Evolutionary conservation across 2,797 vertebrate species (phyloP).

Genomic region (Lophius americanus): DNA sequence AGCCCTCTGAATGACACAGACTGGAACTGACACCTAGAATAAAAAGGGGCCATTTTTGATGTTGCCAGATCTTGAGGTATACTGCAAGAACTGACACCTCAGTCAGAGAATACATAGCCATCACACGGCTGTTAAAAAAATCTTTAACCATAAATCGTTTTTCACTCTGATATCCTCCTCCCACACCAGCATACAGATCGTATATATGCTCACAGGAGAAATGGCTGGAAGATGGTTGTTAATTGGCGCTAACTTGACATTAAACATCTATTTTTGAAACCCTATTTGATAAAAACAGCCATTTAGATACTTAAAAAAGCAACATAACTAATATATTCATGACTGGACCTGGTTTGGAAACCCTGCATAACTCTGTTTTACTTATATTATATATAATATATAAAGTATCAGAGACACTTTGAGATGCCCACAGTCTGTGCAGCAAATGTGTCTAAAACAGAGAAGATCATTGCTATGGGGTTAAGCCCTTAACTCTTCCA

Average conservation of each 20-base stretch:
- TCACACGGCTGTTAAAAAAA: slow-evolving; percentile 47
- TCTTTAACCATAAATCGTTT: slow-evolving; percentile 27
- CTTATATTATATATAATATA: too few relatives aligned
- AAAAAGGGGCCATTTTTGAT: slow-evolving; percentile 13
- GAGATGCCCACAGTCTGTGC: too few relatives aligned
- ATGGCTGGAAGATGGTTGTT: background rate
- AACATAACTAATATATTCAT: background rate
- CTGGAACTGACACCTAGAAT: slow-evolving; percentile 2
- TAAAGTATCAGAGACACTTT: too few relatives aligned
- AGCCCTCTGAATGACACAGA: slow-evolving; percentile 3
- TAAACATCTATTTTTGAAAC: background rate
- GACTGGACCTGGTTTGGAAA: background rate
- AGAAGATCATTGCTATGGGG: too few relatives aligned
- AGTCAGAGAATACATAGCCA: slow-evolving; percentile 57
- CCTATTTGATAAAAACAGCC: too few relatives aligned
- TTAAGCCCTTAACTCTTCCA: too few relatives aligned
- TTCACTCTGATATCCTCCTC: slow-evolving; percentile 10
- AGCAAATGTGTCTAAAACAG: too few relatives aligned
- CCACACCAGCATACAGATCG: background rate
- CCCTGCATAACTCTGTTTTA: too few relatives aligned
- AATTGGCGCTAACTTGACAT: background rate
- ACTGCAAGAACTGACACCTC: slow-evolving; percentile 73
- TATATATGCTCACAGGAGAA: background rate
- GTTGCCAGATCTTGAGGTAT: slow-evolving; percentile 63
- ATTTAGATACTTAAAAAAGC: too few relatives aligned